Base-by-base conservation (phyloP, 2,797 vertebrate genomes). In the Leptoclinus maculatus region DNA sequence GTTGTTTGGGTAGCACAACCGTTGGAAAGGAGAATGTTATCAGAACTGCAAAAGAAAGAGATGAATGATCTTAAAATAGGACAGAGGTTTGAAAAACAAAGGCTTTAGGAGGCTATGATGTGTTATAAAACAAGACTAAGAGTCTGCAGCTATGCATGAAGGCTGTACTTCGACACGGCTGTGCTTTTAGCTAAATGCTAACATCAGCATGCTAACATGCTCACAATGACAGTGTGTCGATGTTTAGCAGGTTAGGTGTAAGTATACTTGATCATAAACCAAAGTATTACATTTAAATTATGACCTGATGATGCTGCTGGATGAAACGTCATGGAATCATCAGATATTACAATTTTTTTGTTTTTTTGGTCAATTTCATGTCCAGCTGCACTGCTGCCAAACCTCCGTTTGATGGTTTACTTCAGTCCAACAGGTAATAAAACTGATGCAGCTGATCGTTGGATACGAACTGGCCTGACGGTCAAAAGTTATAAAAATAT, bases 401-500 rank as follows among this genome's bases (percentile, higher is more conserved):
- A 67, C n/a, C 9, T 47, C 32, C 4, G 0, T 12, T 74, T 69
- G 21, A 58, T 17, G 41, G 5, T 74, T 58, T 66, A 21, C 43
- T 64, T 58, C 10, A 38, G 58, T 34, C 58, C 59, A 58, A 11
- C 49, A 34, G 6, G n/a, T 41, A 68, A 64, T 73, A 51, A 69
- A 60, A 45, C 5, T 32, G 21, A n/a, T 36, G 49, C 57, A 23
- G 65, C 41, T 36, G 53, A 70, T 65, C 34, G 17, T 45, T 19
- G 7, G 43, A 45, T 45, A 45, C 17, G 13, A 45, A 45, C 43
- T 19, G 43, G 17, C 43, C 17, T 19, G 43, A 19, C 5, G 16
- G 43, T 45, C 43, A 56, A 54, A 76, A 41, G 66, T 54, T 10
- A 62, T 76, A 21, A 49, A 74, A 29, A 57, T n/a, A 21, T 11